phyloP scores from a whole-genome alignment of 2,113 vertebrate species.

The Platichthys stellatus region DNA sequence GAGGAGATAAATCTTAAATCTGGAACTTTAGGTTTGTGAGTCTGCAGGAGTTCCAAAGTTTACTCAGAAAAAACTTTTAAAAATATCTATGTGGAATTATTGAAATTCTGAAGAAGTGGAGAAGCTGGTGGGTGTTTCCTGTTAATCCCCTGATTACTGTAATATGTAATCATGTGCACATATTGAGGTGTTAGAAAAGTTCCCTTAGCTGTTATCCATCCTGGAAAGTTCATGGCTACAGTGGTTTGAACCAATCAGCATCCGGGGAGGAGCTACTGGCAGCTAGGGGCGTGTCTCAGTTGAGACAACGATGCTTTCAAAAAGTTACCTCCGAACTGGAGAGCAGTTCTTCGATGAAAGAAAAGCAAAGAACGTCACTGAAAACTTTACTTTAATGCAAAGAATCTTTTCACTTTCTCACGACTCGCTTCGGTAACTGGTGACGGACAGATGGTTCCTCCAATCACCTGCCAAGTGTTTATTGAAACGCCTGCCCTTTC shows the following conservation, averaged over 20 bases:
- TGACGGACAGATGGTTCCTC: background rate
- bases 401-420: background rate
- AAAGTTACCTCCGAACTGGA: no score
- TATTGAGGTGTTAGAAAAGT: background rate
- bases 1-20: conserved; percentile 1
- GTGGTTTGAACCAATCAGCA: no score
- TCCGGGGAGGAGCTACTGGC: no score
- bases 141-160: no score
- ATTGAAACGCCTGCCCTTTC: background rate
- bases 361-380: background rate
- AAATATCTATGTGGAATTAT: background rate
- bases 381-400: background rate
- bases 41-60: background rate
- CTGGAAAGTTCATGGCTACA: no score
- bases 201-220: no score
- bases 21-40: background rate
- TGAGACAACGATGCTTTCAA: no score
- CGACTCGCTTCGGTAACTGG: background rate
- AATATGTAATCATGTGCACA: no score
- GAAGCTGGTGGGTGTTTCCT: background rate
- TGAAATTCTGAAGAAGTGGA: background rate
- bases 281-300: no score
- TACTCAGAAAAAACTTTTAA: background rate
- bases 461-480: background rate
- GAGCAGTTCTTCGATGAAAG: no score